Evolutionary conservation across 2,797 vertebrate species (phyloP).

Genomic region (Squalus acanthias): DNA sequence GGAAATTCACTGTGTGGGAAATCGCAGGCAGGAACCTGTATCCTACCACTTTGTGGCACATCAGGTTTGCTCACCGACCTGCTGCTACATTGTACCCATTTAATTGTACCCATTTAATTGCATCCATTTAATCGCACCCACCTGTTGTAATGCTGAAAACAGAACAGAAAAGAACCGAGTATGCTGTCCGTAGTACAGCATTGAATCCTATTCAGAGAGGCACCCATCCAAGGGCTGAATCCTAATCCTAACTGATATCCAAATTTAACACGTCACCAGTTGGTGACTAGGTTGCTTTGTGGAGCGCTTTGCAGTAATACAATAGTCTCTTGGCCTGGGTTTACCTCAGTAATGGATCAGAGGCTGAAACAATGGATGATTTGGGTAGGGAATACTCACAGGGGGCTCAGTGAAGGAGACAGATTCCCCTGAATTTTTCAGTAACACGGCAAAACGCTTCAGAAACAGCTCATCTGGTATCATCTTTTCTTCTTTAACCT

Average conservation of each 20-base stretch:
- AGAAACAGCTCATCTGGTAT: constrained; percentile 64
- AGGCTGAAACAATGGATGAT: background rate
- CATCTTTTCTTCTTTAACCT: constrained; percentile 61
- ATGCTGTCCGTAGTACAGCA: background rate
- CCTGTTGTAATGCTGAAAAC: background rate
- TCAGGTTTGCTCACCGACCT: background rate
- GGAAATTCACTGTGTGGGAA: constrained; percentile 1
- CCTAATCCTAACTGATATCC: background rate
- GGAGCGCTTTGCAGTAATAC: background rate
- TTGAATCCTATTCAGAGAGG: background rate
- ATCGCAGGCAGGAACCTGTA: background rate
- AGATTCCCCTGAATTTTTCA: constrained; percentile 65
- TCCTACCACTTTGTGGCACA: background rate
- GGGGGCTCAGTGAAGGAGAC: constrained; percentile 81
- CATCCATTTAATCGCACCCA: background rate
- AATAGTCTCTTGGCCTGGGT: background rate
- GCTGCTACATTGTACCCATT: background rate
- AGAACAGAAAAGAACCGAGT: background rate
- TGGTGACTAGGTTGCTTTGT: background rate
- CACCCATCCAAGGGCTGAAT: background rate
- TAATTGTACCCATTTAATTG: background rate
- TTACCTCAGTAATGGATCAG: background rate
- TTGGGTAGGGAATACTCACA: constrained; percentile 64
- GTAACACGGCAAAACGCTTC: constrained; percentile 75
- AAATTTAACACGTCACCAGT: background rate